Evolutionary conservation across 1,140 invertebrate species (phyloP), one percentile per base, ranked within the genome.

Genomic region (Bombyx mandarina): DNA sequence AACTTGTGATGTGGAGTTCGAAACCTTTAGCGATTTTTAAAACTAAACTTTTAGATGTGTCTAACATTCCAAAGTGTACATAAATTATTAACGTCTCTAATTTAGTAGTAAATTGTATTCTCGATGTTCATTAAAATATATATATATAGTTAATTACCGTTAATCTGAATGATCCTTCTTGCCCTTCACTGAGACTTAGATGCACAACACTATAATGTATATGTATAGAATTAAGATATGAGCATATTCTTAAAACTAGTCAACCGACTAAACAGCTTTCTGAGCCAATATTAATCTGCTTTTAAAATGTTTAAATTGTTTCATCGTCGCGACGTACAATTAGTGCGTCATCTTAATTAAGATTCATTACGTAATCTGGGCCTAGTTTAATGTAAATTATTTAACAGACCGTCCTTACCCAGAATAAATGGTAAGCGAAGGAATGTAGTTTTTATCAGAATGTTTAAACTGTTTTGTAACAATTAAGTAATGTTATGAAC

Each of bases 401-500:
- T 65, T 75, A 71, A 72, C 69, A 81, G 69, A 86, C 83, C 83
- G 83, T 86, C 83, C 83, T 85, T 84, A 83, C 79, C 81, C 83
- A 56, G 78, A 73, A 79, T 73, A 75, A 71, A 71, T 73, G 80
- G 82, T 82, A 82, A 86, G 80, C 57, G 76, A 82, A 82, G 78
- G 77, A 69, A 52, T 65, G 68, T 83, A 82, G 77, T 67, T 79
- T 79, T 65, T 79, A 79, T 78, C 74, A 61, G 80, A 82, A 78
- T 73, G 79, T 84, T 84, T 74, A 67, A 79, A 86, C 75, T 84
- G 79, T 86, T 86, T 86, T 84, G 73, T 86, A 86, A 86, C 80
- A 61, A 79, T 72, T 86, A 83, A 86, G 82, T 85, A 80, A 86
- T 86, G 81, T 85, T 86, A 83, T 82, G 76, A 79, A 86, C 82